phyloP scores from a whole-genome alignment of 2,888 invertebrate genomes.

The Drosophila mimetica region DNA sequence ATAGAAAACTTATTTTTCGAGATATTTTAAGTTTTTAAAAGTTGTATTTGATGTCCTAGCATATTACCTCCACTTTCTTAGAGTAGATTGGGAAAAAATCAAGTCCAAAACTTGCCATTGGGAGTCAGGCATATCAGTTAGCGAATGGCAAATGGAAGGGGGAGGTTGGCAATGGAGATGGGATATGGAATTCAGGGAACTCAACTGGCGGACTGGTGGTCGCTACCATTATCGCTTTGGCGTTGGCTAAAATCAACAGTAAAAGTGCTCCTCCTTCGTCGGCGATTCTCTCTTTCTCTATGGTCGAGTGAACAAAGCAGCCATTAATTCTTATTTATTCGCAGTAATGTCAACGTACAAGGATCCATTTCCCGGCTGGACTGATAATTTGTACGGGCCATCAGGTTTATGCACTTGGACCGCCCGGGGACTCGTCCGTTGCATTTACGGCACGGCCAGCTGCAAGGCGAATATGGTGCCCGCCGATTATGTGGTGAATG shows the following conservation, averaged over 20 bases:
- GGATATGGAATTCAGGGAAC: neutral
- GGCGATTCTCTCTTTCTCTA: constrained; percentile 12
- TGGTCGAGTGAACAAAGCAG: constrained; percentile 54
- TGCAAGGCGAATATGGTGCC: constrained; percentile 84
- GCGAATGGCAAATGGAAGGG: constrained; percentile 41
- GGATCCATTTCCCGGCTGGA: constrained; percentile 85
- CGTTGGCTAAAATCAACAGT: constrained; percentile 63
- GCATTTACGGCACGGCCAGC: constrained; percentile 82
- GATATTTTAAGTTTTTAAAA: neutral
- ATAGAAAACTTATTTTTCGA: too few species aligned
- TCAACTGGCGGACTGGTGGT: constrained; percentile 3
- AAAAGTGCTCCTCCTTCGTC: constrained; percentile 6
- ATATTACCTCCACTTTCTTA: neutral
- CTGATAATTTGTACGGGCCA: constrained; percentile 85
- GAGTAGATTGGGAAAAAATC: constrained; percentile 56
- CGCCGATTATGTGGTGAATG: constrained; percentile 85
- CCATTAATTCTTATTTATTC: constrained; percentile 82
- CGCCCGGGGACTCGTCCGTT: constrained; percentile 83
- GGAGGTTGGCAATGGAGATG: constrained; percentile 3
- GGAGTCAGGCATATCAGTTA: constrained; percentile 74
- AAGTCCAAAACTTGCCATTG: constrained; percentile 74
- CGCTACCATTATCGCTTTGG: constrained; percentile 65
- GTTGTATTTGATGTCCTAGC: neutral
- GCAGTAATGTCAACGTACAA: constrained; percentile 85
- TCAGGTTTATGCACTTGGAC: constrained; percentile 84